Base-by-base conservation (phyloP, 1,140 invertebrate species). In the Paraescarpia echinospica region DNA sequence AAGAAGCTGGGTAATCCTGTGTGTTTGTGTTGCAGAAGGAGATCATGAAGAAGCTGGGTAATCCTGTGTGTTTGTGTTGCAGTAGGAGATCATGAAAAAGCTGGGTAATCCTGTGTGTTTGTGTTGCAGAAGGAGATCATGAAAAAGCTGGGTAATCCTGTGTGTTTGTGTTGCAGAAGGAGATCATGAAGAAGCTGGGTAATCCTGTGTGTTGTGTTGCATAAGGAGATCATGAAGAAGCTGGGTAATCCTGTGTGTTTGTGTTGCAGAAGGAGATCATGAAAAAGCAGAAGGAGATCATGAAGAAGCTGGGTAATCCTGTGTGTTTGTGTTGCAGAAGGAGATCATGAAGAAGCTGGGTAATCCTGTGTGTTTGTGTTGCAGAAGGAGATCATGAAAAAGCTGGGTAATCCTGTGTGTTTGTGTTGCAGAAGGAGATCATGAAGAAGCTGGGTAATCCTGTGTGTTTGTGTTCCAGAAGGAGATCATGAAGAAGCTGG, bases 361-460 rank as follows among this genome's bases (percentile, higher is more conserved):
- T 89, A 14, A n/a, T n/a, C n/a, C n/a, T 89, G n/a, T 89, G 89
- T 89, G n/a, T 89, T 89, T 33, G n/a, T 89, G n/a, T 89, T 89
- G 92, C 93, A 95, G 96, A 97, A 97, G 94, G 97, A 97, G 93
- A 97, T 99, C n/a, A 96, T 99, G 14, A 99, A 99, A 95, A 99
- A 99, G 96, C 96, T 99, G 0, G 99, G 99, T 5, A 97, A 98
- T 94, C 98, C 98, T 0, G 97, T 99, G 0, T n/a, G n/a, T n/a
- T n/a, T n/a, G n/a, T 91, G 31, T 34, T 8, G 31, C 33, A 91
- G 35, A n/a, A n/a, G n/a, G n/a, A n/a, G n/a, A n/a, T n/a, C n/a
- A n/a, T n/a, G n/a, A n/a, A n/a, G n/a, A n/a, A n/a, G n/a, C n/a
- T n/a, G n/a, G n/a, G n/a, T n/a, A n/a, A n/a, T n/a, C n/a, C n/a